Base-by-base conservation (phyloP, 1,140 invertebrate species). In the Lepidostoma basale region DNA sequence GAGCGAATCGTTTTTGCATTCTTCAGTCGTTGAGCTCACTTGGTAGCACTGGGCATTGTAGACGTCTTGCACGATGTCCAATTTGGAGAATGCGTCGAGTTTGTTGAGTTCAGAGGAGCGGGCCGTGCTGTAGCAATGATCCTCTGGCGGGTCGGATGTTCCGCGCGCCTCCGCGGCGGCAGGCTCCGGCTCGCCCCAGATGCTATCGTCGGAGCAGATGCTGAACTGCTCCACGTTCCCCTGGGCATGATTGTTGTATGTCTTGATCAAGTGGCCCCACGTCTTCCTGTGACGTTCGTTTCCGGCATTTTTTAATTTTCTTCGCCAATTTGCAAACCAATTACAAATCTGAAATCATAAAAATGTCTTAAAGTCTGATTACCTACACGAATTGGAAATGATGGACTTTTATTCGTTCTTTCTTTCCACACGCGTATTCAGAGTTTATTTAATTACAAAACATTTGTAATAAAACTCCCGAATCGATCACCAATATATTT, bases 251-350 rank as follows among this genome's bases (percentile, higher is more conserved):
- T 85, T 85, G 75, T 90, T 90, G 77, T 90, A 90, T 2, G 87
- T 88, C 75, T 89, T 89, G 30, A 90, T 90, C 0, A 90, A 79
- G 74, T 88, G 85, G 3, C 88, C 88, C 89, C 89, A 90, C 0
- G 88, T 88, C 72, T 85, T 86, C 70, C 87, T 85, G 52, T 86
- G 84, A 23, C 84, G 81, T 72, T 88, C 86, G 33, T 81, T 82
- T 60, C 88, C 87, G 1, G 88, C 88, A 72, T 89, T 90, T 77
- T 90, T 90, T 28, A 91, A 75, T 76, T 90, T 90, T 72, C 89
- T 77, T 33, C 89, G 83, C 89, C 89, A 90, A 70, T 91, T 91
- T 16, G 89, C 89, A 76, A 91, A 91, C 89, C 89, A 91, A 75
- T 91, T 91, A 73, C 89, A 91, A 40, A 90, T 89, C 87, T 88